These are phyloP conservation scores for Trichogramma dendrolimi DNA, from an alignment of 2,888 invertebrate genomes.

Conservation along the genomic window DNA sequence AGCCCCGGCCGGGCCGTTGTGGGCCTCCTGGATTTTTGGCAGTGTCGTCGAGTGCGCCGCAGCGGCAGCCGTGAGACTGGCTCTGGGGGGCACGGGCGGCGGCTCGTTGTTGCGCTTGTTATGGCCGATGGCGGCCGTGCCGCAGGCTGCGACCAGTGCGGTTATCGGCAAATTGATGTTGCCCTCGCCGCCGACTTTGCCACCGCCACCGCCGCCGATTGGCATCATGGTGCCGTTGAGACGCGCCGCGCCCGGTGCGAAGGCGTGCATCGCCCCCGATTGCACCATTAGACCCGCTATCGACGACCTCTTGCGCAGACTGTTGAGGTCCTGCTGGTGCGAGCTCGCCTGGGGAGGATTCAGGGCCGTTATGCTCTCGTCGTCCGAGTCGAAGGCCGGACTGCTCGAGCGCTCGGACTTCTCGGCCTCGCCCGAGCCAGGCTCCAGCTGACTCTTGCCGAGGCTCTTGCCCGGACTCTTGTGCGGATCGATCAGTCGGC, in stretches of 20 bases:
- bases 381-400: constrained; percentile 91
- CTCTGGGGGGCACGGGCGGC: constrained; percentile 23
- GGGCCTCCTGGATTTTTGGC: constrained; percentile 60
- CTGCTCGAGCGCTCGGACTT: constrained; percentile 84
- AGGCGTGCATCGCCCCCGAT: constrained; percentile 57
- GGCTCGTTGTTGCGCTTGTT: no score
- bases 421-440: constrained; percentile 59
- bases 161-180: no score
- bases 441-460: constrained; percentile 12
- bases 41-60: constrained; percentile 47
- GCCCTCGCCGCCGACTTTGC: no score
- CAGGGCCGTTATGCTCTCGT: constrained; percentile 68
- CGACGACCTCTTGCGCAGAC: constrained; percentile 62
- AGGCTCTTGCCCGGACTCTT: not conserved
- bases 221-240: constrained; percentile 39
- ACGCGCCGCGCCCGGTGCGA: constrained; percentile 26
- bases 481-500: constrained; percentile 5
- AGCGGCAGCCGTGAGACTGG: constrained; percentile 2
- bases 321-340: constrained; percentile 38
- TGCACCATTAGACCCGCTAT: constrained; percentile 68
- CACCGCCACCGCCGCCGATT: no score
- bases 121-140: no score
- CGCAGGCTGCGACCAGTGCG: no score
- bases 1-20: not conserved
- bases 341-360: constrained; percentile 15